Evolutionary conservation across 2,797 vertebrate species (phyloP).

Genomic region (Coracias cyanogaster): DNA sequence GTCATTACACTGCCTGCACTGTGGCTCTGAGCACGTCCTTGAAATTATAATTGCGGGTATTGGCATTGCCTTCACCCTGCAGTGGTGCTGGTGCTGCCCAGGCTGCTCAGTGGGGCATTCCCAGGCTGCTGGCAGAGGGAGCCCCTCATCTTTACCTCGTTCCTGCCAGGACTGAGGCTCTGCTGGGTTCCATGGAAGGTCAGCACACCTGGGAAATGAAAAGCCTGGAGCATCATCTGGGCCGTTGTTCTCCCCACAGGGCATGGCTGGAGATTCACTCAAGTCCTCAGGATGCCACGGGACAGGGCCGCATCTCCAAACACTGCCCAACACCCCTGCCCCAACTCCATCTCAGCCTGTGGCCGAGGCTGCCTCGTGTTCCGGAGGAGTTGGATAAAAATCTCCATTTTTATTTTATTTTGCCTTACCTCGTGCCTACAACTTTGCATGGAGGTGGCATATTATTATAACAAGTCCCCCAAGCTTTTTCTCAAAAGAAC

Average conservation of each 20-base stretch:
- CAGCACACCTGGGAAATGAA: not conserved
- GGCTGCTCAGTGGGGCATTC: accelerated
- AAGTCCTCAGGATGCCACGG: not conserved
- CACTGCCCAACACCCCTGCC: accelerated
- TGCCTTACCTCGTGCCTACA: conserved; percentile 30
- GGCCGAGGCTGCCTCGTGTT: not conserved
- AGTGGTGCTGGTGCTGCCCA: accelerated
- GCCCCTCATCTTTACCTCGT: accelerated
- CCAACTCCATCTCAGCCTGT: not conserved
- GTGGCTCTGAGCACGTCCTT: not conserved
- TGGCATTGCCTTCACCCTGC: accelerated
- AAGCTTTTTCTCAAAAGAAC: conserved; percentile 67
- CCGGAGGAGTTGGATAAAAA: not conserved
- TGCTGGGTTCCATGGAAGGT: accelerated
- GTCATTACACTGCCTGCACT: accelerated
- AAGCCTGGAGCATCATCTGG: accelerated
- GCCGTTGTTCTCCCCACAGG: not conserved
- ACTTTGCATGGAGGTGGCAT: conserved; percentile 64
- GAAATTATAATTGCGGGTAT: not conserved
- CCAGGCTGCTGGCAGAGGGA: accelerated
- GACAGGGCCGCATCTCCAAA: not conserved
- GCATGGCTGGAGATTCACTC: accelerated
- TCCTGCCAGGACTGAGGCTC: not conserved
- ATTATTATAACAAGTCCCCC: conserved; percentile 73
- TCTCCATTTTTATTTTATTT: not conserved